Percentiles rank a stretch among this genome's conserved stretches.
Conservation (phyloP, 1,140 invertebrate species). For the Tigriopus japonicus region DNA sequence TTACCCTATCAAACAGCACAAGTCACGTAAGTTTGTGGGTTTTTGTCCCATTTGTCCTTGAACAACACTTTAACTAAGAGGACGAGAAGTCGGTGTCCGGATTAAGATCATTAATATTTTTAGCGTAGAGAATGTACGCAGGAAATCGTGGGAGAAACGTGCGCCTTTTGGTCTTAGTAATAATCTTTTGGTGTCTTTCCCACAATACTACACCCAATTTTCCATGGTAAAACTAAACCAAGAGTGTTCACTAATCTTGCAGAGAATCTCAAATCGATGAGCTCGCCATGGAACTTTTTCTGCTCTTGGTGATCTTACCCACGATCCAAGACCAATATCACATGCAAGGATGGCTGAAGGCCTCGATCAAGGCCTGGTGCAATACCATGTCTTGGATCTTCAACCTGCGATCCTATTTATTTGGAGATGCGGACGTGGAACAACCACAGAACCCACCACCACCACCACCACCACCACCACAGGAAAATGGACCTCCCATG, state of each 20-base stretch:
- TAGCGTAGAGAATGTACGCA: background rate
- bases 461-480: background rate
- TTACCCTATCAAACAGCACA: constrained; percentile 73
- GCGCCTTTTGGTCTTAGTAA: too few species aligned
- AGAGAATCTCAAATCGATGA: constrained; percentile 61
- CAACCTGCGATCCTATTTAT: constrained; percentile 43
- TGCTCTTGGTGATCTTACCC: constrained; percentile 77
- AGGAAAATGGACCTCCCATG: background rate
- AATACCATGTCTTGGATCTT: constrained; percentile 59
- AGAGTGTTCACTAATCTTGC: constrained; percentile 30
- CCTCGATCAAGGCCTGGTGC: constrained; percentile 72
- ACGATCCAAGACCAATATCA: constrained; percentile 89
- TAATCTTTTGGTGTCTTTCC: too few species aligned
- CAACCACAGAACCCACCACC: background rate
- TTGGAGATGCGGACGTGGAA: constrained; percentile 6
- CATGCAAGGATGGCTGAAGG: constrained; percentile 77
- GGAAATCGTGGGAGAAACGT: too few species aligned
- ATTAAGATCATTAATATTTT: too few species aligned
- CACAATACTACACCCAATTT: too few species aligned
- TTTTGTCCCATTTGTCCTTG: too few species aligned
- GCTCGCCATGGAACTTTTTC: constrained; percentile 72
- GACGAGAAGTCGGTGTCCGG: too few species aligned
- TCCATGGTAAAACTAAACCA: constrained; percentile 9
- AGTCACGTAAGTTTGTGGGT: constrained; percentile 31
- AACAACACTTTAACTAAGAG: too few species aligned